Base-by-base conservation (phyloP, 2,113 vertebrate genomes). In the Hyperoodon ampullatus region DNA sequence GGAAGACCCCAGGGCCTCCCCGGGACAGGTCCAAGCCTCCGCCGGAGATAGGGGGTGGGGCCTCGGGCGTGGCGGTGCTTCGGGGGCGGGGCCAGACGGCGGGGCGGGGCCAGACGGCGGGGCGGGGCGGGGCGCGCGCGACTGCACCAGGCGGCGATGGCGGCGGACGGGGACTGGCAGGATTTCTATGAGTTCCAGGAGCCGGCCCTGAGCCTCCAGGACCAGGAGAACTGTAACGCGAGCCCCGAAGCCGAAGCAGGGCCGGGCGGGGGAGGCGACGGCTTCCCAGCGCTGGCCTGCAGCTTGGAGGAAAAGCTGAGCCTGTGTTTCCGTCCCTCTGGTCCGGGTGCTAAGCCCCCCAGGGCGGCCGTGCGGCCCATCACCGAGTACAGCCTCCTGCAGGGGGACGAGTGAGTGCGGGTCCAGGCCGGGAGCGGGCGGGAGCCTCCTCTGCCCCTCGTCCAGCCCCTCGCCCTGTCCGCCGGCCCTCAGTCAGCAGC, bases 81-180 rank as follows among this genome's bases (percentile, higher is more conserved):
- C 23, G 11, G 42, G 26, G 61, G 74, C 18, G 28, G 10, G 65
- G n/a, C 55, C 58, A 5, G 68, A 35, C 8, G 15, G 60, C n/a
- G 21, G 33, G 65, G 16, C 44, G 10, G 44, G 6, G 39, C n/a
- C n/a, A n/a, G n/a, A n/a, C n/a, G 24, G 61, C 63, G 47, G 47
- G 13, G 47, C 12, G 21, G 9, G 50, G 16, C 47, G 8, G 33
- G 47, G 88, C 75, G 92, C 24, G 66, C 71, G 92, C 61, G 58
- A 7, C 92, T 4, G 88, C 90, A 16, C 63, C 70, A 24, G 94
- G 97, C 97, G 97, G 99, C 98, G 95, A 99, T 99, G 99, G 99
- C 99, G 98, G 99, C 99, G 68, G 99, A 99, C 97, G 99, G 99
- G 95, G 99, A 99, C 98, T 99, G 99, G 99, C 99, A 99, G 95